Evolutionary conservation across 2,888 invertebrate genomes (phyloP), one percentile per base, ranked within the genome.

Genomic region (Dorcus hopei): DNA sequence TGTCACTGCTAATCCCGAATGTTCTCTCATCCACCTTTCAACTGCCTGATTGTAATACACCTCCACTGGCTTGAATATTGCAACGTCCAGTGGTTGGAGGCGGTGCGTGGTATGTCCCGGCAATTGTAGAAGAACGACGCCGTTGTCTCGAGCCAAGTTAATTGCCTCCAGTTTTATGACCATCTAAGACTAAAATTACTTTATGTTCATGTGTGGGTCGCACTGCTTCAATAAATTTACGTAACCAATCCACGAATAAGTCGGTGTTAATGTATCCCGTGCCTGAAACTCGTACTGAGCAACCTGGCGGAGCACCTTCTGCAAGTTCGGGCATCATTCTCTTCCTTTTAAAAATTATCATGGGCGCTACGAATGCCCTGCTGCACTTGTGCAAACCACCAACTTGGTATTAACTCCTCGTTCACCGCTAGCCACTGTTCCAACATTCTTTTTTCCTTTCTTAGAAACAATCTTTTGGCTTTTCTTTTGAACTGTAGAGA

Each of bases 211-310:
- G 47, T 45, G 57, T 58, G 38, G 61, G 45, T 40, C 61, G 62
- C 7, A 63, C 61, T 45, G 57, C 39, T 58, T 63, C 74, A 74
- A 77, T 75, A 74, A 79, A 66, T 58, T 59, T 53, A 41, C 59
- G 47, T 11, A 58, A 45, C 43, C 53, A 58, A 52, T 39, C 19
- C 8, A 52, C 45, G 47, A 57, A 57, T 16, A 57, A 40, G 11
- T 57, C 52, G 5, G 47, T 42, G 11, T 40, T 45, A 47, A 57
- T 57, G 47, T 52, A 57, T n/a, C 57, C 51, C 3, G 48, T 52
- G 23, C 52, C 56, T 11, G 51, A 43, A 23, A 56, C 38, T 42
- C 19, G 19, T 19, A 19, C 19, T 19, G 19, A 19, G 19, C 19
- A 19, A 19, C 19, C 33, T 38, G 41, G 43, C 50, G 40, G 43